Conservation (phyloP, 1,140 invertebrate species). For the Lepeophtheirus salmonis region DNA sequence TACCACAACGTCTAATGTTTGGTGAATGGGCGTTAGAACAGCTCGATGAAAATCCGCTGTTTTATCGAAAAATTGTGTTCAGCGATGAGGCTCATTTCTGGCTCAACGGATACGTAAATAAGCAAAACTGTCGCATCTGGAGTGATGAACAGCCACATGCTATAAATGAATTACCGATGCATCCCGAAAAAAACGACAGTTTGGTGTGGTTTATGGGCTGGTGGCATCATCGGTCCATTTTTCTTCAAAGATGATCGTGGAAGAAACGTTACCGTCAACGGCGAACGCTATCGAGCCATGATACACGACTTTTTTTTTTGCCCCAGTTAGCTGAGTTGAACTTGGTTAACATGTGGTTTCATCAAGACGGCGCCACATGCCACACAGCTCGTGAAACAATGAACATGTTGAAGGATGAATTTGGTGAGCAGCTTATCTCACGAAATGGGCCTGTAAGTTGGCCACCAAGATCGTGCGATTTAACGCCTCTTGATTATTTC, state of each 20-base stretch:
- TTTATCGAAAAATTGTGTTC: too few species aligned
- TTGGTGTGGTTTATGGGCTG: neutral
- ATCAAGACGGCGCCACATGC: slow-evolving; percentile 21
- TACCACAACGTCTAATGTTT: too few species aligned
- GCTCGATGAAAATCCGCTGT: too few species aligned
- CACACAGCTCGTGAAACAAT: slow-evolving; percentile 18
- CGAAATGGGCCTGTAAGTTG: slow-evolving; percentile 27
- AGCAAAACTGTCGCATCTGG: slow-evolving; percentile 15
- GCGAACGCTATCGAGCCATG: slow-evolving; percentile 20
- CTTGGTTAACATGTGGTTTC: slow-evolving; percentile 21
- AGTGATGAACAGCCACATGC: neutral
- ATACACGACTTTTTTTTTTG: slow-evolving; percentile 20
- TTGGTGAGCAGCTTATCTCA: slow-evolving; percentile 12
- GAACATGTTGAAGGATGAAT: slow-evolving; percentile 1
- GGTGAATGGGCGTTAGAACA: too few species aligned
- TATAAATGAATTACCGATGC: neutral
- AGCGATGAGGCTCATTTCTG: too few species aligned
- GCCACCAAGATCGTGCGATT: slow-evolving; percentile 28
- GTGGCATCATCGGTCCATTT: neutral
- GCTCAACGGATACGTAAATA: slow-evolving; percentile 13
- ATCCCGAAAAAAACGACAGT: slow-evolving; percentile 1
- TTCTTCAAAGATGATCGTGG: slow-evolving; percentile 13
- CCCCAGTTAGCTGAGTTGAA: slow-evolving; percentile 17
- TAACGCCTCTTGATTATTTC: slow-evolving; percentile 29
- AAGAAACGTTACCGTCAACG: slow-evolving; percentile 20